Percentiles rank a stretch among this genome's conserved stretches.
Conservation (phyloP, 92 coral and sea anemone genomes). For the Heteractis magnifica region DNA sequence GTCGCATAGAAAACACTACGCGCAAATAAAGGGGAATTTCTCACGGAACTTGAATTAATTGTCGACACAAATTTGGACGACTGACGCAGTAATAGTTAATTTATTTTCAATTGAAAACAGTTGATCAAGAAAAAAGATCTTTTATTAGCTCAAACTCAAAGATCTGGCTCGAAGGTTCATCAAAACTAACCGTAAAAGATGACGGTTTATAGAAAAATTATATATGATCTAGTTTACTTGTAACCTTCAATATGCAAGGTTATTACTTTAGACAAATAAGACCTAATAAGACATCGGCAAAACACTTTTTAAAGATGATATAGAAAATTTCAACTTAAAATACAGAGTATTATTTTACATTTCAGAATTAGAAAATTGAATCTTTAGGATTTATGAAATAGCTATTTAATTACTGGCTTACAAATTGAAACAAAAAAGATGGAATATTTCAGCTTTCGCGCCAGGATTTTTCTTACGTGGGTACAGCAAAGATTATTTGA, state of each 20-base stretch:
- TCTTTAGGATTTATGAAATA: too few relatives aligned
- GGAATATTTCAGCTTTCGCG: too few relatives aligned
- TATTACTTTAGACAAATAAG: not conserved
- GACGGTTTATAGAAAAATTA: not conserved
- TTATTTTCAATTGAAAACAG: not conserved
- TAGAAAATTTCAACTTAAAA: not conserved
- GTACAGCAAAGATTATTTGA: too few relatives aligned
- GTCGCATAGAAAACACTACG: constrained; percentile 2
- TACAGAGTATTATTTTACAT: not conserved
- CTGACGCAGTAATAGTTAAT: not conserved
- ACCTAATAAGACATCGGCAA: not conserved
- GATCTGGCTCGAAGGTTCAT: not conserved
- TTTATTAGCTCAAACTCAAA: not conserved
- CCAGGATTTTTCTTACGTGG: too few relatives aligned
- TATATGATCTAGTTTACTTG: not conserved
- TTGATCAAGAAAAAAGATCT: not conserved
- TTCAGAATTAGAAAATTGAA: too few relatives aligned
- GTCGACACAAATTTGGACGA: not conserved
- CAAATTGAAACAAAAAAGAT: too few relatives aligned
- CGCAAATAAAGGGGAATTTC: not conserved
- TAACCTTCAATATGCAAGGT: not conserved
- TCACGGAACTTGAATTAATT: not conserved
- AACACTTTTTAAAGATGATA: not conserved
- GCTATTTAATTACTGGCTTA: too few relatives aligned
- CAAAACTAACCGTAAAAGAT: not conserved